A percentile compares a stretch with the other conserved stretches of the same genome.
These are phyloP conservation scores for Dasypus novemcinctus DNA, from an alignment of 2,113 vertebrate species.

Conservation along the genomic window DNA sequence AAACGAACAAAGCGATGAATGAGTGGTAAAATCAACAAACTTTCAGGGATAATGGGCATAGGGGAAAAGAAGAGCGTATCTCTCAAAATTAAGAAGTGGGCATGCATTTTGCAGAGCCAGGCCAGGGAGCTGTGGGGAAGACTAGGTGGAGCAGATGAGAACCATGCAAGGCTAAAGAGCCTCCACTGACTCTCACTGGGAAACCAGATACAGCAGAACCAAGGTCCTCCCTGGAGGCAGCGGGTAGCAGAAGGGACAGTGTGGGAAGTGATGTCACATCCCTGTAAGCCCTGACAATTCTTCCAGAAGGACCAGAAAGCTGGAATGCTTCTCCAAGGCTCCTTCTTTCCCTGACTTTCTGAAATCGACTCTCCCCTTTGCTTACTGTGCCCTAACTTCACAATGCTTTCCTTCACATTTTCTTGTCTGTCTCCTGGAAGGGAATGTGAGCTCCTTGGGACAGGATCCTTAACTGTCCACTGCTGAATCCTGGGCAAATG, in stretches of 20 bases:
- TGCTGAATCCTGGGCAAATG: background rate
- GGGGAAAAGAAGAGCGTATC: background rate
- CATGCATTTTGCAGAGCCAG: background rate
- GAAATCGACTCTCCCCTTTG: background rate
- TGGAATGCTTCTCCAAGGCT: background rate
- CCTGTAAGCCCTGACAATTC: background rate
- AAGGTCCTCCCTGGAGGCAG: background rate
- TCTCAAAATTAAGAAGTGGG: background rate
- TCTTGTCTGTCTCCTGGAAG: background rate
- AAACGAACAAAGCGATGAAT: background rate
- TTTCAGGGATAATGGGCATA: background rate
- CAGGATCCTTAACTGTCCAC: background rate
- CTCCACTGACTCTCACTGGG: background rate
- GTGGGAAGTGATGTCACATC: background rate
- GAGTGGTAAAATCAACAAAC: background rate
- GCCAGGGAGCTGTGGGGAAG: background rate
- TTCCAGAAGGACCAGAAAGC: background rate
- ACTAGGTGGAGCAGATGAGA: background rate
- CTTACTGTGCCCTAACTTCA: background rate
- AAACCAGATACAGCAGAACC: background rate
- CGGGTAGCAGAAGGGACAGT: background rate
- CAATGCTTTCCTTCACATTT: background rate
- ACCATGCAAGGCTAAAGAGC: accelerated
- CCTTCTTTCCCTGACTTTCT: background rate
- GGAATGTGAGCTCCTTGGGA: background rate